Evolutionary conservation across 2,888 invertebrate species (phyloP).

Genomic region (Mesorhabditis sp.): DNA sequence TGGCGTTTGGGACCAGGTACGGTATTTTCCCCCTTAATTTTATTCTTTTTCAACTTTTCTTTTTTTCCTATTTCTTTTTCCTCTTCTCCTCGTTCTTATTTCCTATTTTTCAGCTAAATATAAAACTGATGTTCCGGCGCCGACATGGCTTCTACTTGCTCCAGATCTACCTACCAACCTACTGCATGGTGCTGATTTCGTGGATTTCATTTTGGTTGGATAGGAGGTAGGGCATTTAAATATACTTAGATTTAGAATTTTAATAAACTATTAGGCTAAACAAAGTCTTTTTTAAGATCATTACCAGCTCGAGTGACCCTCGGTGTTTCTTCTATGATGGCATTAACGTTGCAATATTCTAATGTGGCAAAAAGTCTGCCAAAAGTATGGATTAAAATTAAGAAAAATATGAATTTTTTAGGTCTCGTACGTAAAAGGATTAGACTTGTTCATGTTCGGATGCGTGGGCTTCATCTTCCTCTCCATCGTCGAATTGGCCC

Average conservation of each 20-base stretch:
- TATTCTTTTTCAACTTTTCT: neutral
- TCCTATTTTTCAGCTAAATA: conserved; percentile 44
- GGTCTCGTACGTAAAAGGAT: conserved; percentile 55
- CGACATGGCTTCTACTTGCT: conserved; percentile 56
- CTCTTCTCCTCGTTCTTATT: conserved; percentile 7
- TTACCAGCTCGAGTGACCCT: conserved; percentile 48
- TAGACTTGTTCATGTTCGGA: conserved; percentile 57
- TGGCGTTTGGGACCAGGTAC: conserved; percentile 57
- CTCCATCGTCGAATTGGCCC: conserved; percentile 43
- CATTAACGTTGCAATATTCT: conserved; percentile 55
- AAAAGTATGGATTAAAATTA: conserved; percentile 35
- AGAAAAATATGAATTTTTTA: conserved; percentile 18
- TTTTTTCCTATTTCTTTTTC: neutral
- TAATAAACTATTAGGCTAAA: neutral
- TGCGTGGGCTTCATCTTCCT: conserved; percentile 54
- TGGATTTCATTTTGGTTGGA: conserved; percentile 58
- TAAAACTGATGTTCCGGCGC: conserved; percentile 52
- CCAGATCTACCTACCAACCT: conserved; percentile 57
- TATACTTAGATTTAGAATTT: neutral
- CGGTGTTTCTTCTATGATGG: conserved; percentile 56
- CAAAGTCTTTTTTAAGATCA: conserved; percentile 20
- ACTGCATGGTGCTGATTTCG: conserved; percentile 58
- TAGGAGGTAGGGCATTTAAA: conserved; percentile 23
- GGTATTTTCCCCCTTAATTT: neutral
- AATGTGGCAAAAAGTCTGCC: conserved; percentile 54